These are phyloP conservation scores for Neoaliturus tenellus DNA, from an alignment of 2,888 invertebrate species.

Conservation along the genomic window DNA sequence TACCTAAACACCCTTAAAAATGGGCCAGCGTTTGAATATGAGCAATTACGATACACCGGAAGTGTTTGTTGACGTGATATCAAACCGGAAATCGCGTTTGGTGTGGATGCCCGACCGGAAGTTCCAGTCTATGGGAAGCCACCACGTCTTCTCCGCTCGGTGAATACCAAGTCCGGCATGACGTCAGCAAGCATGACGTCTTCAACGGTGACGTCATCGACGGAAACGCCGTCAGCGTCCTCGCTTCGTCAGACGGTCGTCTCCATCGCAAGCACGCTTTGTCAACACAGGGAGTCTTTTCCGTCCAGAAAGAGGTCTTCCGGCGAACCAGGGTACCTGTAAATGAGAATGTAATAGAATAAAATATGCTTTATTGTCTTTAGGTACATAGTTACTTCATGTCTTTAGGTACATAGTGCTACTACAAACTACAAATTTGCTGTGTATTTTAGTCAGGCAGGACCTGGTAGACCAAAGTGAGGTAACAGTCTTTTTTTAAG, in stretches of 20 bases:
- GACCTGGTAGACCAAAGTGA: too few species aligned
- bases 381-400: too few species aligned
- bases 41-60: constrained; percentile 25
- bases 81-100: background rate
- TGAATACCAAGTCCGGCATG: constrained; percentile 39
- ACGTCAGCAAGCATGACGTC: constrained; percentile 20
- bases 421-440: too few species aligned
- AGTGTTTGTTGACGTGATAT: background rate
- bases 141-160: constrained; percentile 14
- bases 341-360: too few species aligned
- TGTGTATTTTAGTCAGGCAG: too few species aligned
- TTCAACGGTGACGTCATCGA: constrained; percentile 35
- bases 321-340: constrained; percentile 67
- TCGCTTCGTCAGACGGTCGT: constrained; percentile 67
- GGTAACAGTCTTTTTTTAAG: too few species aligned
- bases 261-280: constrained; percentile 73
- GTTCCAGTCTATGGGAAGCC: constrained; percentile 18
- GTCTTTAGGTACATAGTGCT: too few species aligned
- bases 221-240: constrained; percentile 64
- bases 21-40: constrained; percentile 21
- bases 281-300: constrained; percentile 86
- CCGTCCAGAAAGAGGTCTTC: constrained; percentile 74
- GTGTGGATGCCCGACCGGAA: background rate
- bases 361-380: too few species aligned
- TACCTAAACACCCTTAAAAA: constrained; percentile 13